Percentiles rank a stretch among this genome's conserved stretches.
Conservation (phyloP, 1,140 invertebrate species). For the Bombus affinis region DNA sequence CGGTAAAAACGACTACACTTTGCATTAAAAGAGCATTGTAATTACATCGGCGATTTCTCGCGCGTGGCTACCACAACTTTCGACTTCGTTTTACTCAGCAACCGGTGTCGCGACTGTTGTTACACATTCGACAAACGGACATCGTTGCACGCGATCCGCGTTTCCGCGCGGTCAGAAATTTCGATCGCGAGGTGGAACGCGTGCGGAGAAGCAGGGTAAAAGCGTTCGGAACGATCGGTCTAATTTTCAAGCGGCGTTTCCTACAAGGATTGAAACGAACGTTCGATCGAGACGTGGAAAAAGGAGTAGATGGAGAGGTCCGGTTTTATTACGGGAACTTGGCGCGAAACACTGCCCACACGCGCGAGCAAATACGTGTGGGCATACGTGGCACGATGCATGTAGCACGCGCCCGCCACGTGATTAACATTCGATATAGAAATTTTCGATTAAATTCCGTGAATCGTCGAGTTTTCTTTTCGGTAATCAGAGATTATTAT, state of each 20-base stretch:
- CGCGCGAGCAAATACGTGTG: not conserved
- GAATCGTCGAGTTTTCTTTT: constrained; percentile 1
- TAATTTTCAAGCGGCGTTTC: constrained; percentile 56
- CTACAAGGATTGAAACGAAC: constrained; percentile 57
- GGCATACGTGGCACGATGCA: constrained; percentile 31
- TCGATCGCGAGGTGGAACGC: not conserved
- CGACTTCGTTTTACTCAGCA: not conserved
- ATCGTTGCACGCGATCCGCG: too few species aligned
- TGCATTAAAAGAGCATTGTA: not conserved
- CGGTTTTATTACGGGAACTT: constrained; percentile 66
- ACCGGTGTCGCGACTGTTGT: not conserved
- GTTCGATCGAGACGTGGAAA: constrained; percentile 48
- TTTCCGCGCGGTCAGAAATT: constrained; percentile 1
- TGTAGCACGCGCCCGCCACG: constrained; percentile 50
- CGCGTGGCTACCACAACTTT: constrained; percentile 4
- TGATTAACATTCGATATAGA: constrained; percentile 64
- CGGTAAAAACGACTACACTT: not conserved
- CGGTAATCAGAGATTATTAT: not conserved
- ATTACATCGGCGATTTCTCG: not conserved
- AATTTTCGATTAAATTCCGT: constrained; percentile 40
- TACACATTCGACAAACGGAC: not conserved
- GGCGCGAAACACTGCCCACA: constrained; percentile 34
- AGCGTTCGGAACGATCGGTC: not conserved
- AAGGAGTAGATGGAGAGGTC: constrained; percentile 59
- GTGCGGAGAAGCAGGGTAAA: not conserved